Base-by-base conservation (phyloP, 2,113 vertebrate species). In the Globicephala melas region DNA sequence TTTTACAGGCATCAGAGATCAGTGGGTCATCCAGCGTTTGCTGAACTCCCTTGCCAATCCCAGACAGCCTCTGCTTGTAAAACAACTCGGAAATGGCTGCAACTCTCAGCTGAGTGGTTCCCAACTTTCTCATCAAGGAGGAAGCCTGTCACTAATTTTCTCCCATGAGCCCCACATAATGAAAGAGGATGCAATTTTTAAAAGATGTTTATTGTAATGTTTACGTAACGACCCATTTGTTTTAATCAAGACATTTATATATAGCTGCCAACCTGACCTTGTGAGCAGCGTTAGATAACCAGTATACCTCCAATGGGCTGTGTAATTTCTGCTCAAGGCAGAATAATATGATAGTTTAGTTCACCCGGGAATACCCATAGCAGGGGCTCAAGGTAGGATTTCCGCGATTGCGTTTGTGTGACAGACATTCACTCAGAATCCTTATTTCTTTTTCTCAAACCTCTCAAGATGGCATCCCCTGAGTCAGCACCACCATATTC, bases 211-310 rank as follows among this genome's bases (percentile, higher is more conserved):
- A 25, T 15, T 84, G 31, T 55, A 20, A 55, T 55, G 53, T 55
- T 58, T 58, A 58, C 65, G 12, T 70, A 83, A 76, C 33, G 36
- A 84, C 26, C 58, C 23, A 82, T 87, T 88, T 88, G 55, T 95
- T 95, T 92, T 73, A 93, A 68, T 95, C 73, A 86, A 94, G 38
- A 87, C 76, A 74, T 68, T 77, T 86, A 14, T 53, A 60, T 31
- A 15, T 25, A 79, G 47, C 1, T 70, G 33, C 79, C 93, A 90
- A 33, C 33, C 63, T 87, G 89, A 71, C 33, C 50, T 73, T 94
- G 60, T 71, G 77, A 81, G 25, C 55, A 88, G 44, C 3, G 12
- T 55, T 33, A 62, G 38, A 93, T 76, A 93, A 71, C 58, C 25
- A 47, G 8, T 85, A 14, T 41, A 47, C 28, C 60, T 62, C n/a